Evolutionary conservation across 2,888 invertebrate genomes (phyloP).

Genomic region (Chesias legatella): DNA sequence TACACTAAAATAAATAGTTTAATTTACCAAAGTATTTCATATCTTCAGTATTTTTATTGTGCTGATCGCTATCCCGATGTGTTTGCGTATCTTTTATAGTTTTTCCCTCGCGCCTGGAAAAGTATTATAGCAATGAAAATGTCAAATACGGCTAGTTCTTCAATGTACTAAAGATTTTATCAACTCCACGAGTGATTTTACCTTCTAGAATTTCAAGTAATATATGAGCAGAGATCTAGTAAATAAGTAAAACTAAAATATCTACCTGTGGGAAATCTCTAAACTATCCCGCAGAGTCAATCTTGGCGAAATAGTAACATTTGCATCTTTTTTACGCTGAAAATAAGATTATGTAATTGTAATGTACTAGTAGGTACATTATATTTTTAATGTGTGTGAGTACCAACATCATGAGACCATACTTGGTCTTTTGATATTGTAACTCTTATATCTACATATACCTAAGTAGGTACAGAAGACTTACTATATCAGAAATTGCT

Average conservation of each 20-base stretch:
- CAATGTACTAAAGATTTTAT: no score
- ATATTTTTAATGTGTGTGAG: neutral
- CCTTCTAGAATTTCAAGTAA: neutral
- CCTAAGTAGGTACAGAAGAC: neutral
- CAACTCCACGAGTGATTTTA: no score
- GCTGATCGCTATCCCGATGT: constrained; percentile 6
- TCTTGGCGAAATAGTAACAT: constrained; percentile 32
- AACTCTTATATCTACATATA: no score
- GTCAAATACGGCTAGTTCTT: neutral
- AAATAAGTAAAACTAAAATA: constrained; percentile 27
- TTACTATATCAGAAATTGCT: constrained; percentile 9
- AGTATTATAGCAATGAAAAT: neutral
- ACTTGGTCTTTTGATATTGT: no score
- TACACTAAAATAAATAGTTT: no score
- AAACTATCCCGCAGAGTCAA: constrained; percentile 58
- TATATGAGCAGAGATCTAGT: neutral
- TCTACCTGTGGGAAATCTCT: constrained; percentile 61
- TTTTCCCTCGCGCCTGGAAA: constrained; percentile 35
- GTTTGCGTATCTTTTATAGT: constrained; percentile 25
- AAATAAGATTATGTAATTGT: constrained; percentile 34
- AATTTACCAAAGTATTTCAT: constrained; percentile 28
- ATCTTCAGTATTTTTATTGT: constrained; percentile 12
- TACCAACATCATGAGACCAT: neutral
- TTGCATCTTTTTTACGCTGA: constrained; percentile 40
- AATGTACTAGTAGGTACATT: neutral